Evolutionary conservation across 2,113 vertebrate species (phyloP), one percentile per base, ranked within the genome.

Genomic region (Percina caprodes): DNA sequence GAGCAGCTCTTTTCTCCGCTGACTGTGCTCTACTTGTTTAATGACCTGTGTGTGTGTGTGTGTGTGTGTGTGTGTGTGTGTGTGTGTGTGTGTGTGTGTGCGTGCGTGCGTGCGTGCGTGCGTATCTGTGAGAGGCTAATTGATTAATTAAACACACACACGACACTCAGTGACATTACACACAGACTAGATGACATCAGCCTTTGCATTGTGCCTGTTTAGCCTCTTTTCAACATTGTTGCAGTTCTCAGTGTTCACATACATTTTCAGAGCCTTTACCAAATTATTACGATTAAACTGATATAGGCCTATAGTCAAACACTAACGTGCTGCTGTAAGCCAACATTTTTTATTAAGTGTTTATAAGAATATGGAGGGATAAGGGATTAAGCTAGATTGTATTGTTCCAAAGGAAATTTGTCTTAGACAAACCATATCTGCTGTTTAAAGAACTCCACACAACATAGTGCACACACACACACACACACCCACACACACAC

Each of bases 61-160:
- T 24, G 3, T 58, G 18, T 58, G 15, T 56, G 35, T 49, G 16
- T 24, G 14, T 51, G 42, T 35, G 48, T 52, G 23, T 79, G 23
- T 62, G 54, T 59, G 69, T 58, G 61, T 69, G 33, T 56, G 69
- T 56, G 49, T 59, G n/a, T 62, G 30, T 46, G 21, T 26, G 62
- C 24, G 62, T 66, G 62, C 48, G n/a, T 46, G 39, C 16, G 65
- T 39, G 68, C 52, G 66, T 39, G 69, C 73, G 59, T 74, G 82
- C 30, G 4, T 3, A 80, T 63, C 73, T 80, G 49, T 52, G 51
- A 51, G 69, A 71, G 82, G 39, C 75, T 63, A 42, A 82, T 84
- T 66, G 67, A 82, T 65, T 58, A 68, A 62, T 67, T n/a, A 75
- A 42, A 67, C 76, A 68, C 42, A 48, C 26, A 7, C 52, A 26